Base-by-base conservation (phyloP, 2,888 invertebrate genomes). In the Parnassius mnemosyne region DNA sequence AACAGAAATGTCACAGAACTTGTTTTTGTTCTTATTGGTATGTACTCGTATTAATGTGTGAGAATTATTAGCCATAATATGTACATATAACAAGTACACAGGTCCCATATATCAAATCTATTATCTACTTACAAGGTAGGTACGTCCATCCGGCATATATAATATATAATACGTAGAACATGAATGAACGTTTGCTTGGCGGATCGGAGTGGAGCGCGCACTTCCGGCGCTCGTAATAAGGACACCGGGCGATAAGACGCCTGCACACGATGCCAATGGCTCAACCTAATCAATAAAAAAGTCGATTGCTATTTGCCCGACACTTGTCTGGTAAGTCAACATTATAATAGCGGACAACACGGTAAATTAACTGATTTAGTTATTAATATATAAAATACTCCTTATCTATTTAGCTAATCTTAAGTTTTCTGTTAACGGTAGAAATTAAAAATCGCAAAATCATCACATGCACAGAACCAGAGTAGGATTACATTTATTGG, bases 171-270 rank as follows among this genome's bases (percentile, higher is more conserved):
- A 87, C 82, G 74, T 78, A 78, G 76, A 78, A 80, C 83, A 87
- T 88, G 89, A 89, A 89, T 87, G 88, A 85, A 82, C 83, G 85
- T 81, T 83, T 71, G 80, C 69, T 72, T 74, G 78, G 68, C 75
- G 79, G 68, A 59, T 68, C 76, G 75, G 78, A 79, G 81, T 78
- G 78, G 80, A 83, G 81, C 82, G 81, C 82, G 81, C 80, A 83
- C 85, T 88, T 89, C 89, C 89, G 89, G 76, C 83, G 77, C 80
- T 79, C 73, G 81, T 82, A 86, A 84, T 88, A 87, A 85, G 88
- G 86, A 85, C 87, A 82, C 78, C 78, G 79, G 77, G 79, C 83
- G 86, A 88, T 88, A 89, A 71, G 68, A 66, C 68, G 68, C 60
- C 57, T 62, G 68, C 66, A 66, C 65, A 65, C 69, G 51, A 60